A percentile compares a stretch with the other conserved stretches of the same genome.
Conservation (phyloP, 2,797 vertebrate genomes). For the Benthosema pterotum region DNA sequence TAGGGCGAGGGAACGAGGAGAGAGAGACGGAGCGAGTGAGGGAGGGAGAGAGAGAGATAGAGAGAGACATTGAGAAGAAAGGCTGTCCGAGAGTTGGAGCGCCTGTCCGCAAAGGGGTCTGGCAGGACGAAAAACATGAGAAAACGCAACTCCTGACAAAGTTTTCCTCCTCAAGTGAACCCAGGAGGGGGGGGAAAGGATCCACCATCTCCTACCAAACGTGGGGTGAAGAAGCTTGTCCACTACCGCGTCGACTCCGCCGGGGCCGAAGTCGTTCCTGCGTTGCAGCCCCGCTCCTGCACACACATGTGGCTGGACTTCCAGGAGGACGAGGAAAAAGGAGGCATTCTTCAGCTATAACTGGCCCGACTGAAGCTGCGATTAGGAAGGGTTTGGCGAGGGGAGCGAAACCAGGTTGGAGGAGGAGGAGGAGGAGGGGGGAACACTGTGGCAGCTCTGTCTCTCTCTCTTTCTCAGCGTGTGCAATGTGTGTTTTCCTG, state of each 20-base stretch:
- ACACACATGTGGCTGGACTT: slow-evolving; percentile 52
- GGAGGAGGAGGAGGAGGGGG: slow-evolving; percentile 38
- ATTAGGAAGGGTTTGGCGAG: slow-evolving; percentile 72
- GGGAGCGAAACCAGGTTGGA: slow-evolving; percentile 56
- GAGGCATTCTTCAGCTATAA: slow-evolving; percentile 66
- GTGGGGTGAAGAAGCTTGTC: no score
- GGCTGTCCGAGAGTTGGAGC: slow-evolving; percentile 12
- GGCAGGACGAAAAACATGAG: slow-evolving; percentile 13
- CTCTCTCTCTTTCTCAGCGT: slow-evolving; percentile 36
- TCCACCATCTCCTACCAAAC: slow-evolving; percentile 2
- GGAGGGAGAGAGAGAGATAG: slow-evolving; percentile 42
- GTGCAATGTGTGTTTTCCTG: slow-evolving; percentile 37
- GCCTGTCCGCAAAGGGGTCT: slow-evolving; percentile 22
- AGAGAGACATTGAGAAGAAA: slow-evolving; percentile 22
- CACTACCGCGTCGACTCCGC: no score
- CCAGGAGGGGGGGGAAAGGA: slow-evolving; percentile 22
- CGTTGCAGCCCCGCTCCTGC: no score
- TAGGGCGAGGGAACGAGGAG: slow-evolving; percentile 34
- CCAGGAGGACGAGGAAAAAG: slow-evolving; percentile 52
- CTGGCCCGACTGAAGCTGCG: slow-evolving; percentile 65
- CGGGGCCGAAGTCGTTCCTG: no score
- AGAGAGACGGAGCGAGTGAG: slow-evolving; percentile 28
- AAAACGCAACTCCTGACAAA: slow-evolving; percentile 31
- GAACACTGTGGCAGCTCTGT: slow-evolving; percentile 49
- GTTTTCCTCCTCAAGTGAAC: slow-evolving; percentile 9